Evolutionary conservation across 23 tunicate genomes (phyloP).

Genomic region (Trididemnum miniatum): DNA sequence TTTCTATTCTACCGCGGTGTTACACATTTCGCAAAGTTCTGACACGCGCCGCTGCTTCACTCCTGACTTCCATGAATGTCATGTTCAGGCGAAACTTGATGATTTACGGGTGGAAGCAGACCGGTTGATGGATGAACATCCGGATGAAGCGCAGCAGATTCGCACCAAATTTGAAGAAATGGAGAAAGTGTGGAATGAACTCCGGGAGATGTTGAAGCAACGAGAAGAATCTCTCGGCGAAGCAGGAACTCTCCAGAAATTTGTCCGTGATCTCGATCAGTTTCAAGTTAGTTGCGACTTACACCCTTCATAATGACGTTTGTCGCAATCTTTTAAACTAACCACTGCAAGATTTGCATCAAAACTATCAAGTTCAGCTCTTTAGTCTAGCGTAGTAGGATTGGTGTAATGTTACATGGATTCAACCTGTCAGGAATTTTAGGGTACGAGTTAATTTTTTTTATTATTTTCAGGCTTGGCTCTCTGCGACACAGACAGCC

Average conservation of each 20-base stretch:
- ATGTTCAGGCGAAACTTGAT: slow-evolving; percentile 77
- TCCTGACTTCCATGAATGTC: too few relatives aligned
- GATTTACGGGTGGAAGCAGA: slow-evolving; percentile 72
- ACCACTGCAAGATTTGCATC: too few relatives aligned
- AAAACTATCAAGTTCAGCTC: too few relatives aligned
- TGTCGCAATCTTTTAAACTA: too few relatives aligned
- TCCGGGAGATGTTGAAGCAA: slow-evolving; percentile 61
- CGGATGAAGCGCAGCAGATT: slow-evolving; percentile 91
- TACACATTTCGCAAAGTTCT: too few relatives aligned
- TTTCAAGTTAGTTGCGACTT: slow-evolving; percentile 94
- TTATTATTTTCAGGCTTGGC: slow-evolving; percentile 68
- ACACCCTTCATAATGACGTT: too few relatives aligned
- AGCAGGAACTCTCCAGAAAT: slow-evolving; percentile 97
- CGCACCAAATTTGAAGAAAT: slow-evolving; percentile 68
- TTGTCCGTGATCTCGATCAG: slow-evolving; percentile 81
- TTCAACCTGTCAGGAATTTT: too few relatives aligned
- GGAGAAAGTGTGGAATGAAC: slow-evolving; percentile 80
- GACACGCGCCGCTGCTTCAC: too few relatives aligned
- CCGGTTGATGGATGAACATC: slow-evolving; percentile 70
- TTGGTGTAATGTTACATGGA: too few relatives aligned
- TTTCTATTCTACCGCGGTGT: too few relatives aligned
- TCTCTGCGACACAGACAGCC: slow-evolving; percentile 83
- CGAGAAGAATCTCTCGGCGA: slow-evolving; percentile 92
- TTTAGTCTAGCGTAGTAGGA: too few relatives aligned
- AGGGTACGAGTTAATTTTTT: too few relatives aligned